These are phyloP conservation scores for Amblyopsis rosae DNA, from an alignment of 2,113 vertebrate genomes.

Conservation along the genomic window DNA sequence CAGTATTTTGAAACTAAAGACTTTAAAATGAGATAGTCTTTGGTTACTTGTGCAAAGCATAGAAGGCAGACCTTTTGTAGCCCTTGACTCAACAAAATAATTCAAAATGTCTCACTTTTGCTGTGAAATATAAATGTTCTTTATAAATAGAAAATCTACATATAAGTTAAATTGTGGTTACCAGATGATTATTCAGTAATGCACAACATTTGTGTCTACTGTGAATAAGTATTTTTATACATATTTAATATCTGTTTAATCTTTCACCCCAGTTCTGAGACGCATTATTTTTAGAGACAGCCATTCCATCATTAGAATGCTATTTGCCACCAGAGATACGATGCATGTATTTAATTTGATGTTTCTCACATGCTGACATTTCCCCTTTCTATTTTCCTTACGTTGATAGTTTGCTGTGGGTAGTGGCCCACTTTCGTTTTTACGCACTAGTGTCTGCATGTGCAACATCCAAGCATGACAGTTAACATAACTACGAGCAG, in stretches of 20 bases:
- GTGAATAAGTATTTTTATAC: conserved; percentile 79
- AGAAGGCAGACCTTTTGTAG: conserved; percentile 40
- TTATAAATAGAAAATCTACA: conserved; percentile 56
- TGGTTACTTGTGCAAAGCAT: conserved; percentile 40
- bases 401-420: too few relatives aligned
- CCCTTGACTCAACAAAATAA: conserved; percentile 55
- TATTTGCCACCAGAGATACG: conserved; percentile 35
- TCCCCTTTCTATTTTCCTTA: too few relatives aligned
- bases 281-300: conserved; percentile 45
- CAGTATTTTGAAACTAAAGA: conserved; percentile 69
- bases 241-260: conserved; percentile 66
- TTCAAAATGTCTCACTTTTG: conserved; percentile 73
- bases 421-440: too few relatives aligned
- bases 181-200: conserved; percentile 72
- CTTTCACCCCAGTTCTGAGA: conserved; percentile 47
- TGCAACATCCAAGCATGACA: not conserved
- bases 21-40: conserved; percentile 42
- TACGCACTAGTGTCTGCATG: not conserved
- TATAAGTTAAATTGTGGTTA: conserved; percentile 71
- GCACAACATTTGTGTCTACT: conserved; percentile 79
- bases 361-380: conserved; percentile 29
- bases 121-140: conserved; percentile 69
- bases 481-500: conserved; percentile 11
- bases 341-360: too few relatives aligned
- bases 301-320: conserved; percentile 55